phyloP scores from a whole-genome alignment of 2,888 invertebrate species.

The Andrena marginata region DNA sequence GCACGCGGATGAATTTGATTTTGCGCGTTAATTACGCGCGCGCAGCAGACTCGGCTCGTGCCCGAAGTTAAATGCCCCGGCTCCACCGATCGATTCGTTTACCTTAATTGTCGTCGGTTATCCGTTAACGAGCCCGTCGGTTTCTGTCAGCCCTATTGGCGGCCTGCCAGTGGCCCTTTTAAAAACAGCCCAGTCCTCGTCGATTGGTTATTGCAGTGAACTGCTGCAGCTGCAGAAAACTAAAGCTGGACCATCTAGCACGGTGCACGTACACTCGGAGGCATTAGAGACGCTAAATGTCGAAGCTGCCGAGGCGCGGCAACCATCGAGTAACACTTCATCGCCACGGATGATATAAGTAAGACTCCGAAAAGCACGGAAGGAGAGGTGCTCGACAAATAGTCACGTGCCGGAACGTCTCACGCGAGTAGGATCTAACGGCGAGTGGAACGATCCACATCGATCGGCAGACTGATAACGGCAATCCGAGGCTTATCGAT shows the following conservation, averaged over 20 bases:
- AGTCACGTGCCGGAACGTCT: too few relatives aligned
- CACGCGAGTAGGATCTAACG: too few relatives aligned
- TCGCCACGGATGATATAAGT: not conserved
- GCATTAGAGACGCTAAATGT: too few relatives aligned
- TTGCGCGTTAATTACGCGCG: conserved; percentile 52
- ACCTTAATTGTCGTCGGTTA: conserved; percentile 76
- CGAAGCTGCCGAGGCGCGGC: too few relatives aligned
- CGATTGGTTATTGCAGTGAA: conserved; percentile 73
- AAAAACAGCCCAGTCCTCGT: conserved; percentile 71
- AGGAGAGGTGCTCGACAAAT: too few relatives aligned
- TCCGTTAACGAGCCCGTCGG: conserved; percentile 71
- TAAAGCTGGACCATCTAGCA: conserved; percentile 11
- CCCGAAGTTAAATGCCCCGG: conserved; percentile 61
- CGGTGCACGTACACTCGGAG: not conserved
- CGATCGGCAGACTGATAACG: not conserved
- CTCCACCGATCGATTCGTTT: conserved; percentile 73
- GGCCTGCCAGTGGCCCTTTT: conserved; percentile 76
- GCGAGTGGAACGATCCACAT: not conserved
- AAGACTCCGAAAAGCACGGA: too few relatives aligned
- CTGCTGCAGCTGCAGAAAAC: conserved; percentile 59
- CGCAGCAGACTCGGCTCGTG: conserved; percentile 6
- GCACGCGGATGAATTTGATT: conserved; percentile 41
- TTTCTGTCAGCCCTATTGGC: conserved; percentile 74
- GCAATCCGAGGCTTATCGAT: not conserved
- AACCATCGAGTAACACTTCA: not conserved